These are phyloP conservation scores for Hyla sarda DNA, from an alignment of 2,113 vertebrate species.

Conservation along the genomic window DNA sequence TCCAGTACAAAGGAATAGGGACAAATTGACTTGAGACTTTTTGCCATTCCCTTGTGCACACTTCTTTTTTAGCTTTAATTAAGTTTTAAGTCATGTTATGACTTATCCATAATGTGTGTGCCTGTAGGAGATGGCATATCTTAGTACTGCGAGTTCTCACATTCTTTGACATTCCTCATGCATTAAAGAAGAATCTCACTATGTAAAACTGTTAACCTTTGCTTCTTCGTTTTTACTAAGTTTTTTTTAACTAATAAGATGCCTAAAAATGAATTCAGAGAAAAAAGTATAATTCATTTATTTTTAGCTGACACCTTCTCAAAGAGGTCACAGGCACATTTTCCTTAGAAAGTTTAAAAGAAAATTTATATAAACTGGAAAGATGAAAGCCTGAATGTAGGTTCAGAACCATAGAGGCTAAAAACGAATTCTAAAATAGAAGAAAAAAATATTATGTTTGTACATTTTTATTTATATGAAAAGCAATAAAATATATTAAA, in stretches of 20 bases:
- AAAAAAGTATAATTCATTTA: neutral
- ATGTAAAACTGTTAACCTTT: neutral
- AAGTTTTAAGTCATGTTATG: neutral
- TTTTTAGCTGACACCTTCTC: neutral
- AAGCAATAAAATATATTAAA: neutral
- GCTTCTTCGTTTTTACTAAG: too few species aligned
- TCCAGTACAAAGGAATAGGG: neutral
- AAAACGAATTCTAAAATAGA: neutral
- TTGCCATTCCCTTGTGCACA: neutral
- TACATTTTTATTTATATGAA: neutral
- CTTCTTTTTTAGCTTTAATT: neutral
- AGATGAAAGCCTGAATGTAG: neutral
- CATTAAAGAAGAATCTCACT: neutral
- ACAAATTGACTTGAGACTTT: neutral
- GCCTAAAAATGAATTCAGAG: neutral
- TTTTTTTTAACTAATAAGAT: neutral
- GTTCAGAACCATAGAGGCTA: neutral
- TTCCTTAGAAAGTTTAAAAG: too few species aligned
- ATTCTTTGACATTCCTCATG: neutral
- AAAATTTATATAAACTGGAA: neutral
- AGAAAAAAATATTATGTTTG: neutral
- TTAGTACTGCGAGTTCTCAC: neutral
- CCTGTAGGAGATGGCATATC: constrained; percentile 11
- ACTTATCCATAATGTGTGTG: neutral
- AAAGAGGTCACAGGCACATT: neutral